Percentiles rank a stretch among this genome's conserved stretches.
Evolutionary conservation across 2,113 vertebrate species (phyloP).

Genomic region (Odobenus rosmarus): DNA sequence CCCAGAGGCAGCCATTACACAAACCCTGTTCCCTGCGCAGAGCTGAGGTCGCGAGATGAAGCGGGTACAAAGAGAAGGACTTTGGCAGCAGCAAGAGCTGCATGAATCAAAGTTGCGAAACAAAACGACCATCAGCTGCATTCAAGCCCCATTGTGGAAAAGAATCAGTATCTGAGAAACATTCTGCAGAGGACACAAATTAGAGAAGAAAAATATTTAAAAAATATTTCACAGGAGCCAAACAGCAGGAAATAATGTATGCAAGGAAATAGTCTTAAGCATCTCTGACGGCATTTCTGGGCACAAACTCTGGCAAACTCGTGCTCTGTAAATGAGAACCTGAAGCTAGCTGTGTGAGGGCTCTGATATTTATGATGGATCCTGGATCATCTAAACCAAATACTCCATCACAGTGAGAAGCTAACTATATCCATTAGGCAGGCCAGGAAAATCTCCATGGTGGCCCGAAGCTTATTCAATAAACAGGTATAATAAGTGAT

Average conservation of each 20-base stretch:
- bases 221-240: slow-evolving; percentile 54
- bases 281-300: neutral
- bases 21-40: slow-evolving; percentile 13
- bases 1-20: slow-evolving; percentile 67
- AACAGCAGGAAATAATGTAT: slow-evolving; percentile 14
- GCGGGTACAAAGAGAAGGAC: slow-evolving; percentile 55
- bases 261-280: neutral
- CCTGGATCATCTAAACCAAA: neutral
- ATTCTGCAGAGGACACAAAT: slow-evolving; percentile 69
- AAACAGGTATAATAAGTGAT: neutral
- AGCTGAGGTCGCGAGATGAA: slow-evolving; percentile 51
- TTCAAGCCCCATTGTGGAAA: slow-evolving; percentile 57
- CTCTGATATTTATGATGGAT: neutral
- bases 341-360: neutral
- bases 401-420: neutral
- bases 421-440: neutral
- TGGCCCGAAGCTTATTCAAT: neutral
- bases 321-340: neutral
- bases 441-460: neutral
- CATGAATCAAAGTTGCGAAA: slow-evolving; percentile 63
- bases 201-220: slow-evolving; percentile 73
- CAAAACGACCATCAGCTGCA: slow-evolving; percentile 74
- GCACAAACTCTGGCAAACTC: neutral
- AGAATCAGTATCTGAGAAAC: slow-evolving; percentile 79
- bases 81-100: slow-evolving; percentile 59